Evolutionary conservation across 2,113 vertebrate species (phyloP).

Genomic region (Conger conger): DNA sequence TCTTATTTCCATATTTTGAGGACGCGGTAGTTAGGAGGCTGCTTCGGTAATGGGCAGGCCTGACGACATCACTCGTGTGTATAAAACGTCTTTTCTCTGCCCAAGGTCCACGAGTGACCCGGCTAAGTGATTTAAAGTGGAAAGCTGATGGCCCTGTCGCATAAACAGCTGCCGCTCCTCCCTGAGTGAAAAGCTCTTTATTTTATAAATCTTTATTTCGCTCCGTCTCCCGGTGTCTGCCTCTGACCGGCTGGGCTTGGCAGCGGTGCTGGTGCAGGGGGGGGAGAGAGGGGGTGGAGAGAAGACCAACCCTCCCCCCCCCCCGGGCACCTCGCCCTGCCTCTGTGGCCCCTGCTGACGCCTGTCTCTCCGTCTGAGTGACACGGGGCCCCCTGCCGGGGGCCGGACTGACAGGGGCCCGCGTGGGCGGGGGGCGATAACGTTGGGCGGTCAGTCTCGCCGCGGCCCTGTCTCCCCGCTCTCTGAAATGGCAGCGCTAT

Average conservation of each 20-base stretch:
- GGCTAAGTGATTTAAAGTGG: background rate
- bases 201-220: background rate
- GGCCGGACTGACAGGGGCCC: constrained; percentile 16
- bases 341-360: background rate
- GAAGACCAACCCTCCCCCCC: background rate
- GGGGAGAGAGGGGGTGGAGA: too few relatives aligned
- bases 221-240: background rate
- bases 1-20: too few relatives aligned
- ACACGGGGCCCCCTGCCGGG: background rate
- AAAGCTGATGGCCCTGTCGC: background rate
- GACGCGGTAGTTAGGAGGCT: too few relatives aligned
- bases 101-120: background rate
- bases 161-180: background rate
- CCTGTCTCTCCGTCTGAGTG: background rate
- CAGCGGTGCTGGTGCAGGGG: background rate
- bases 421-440: background rate
- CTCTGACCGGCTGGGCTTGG: background rate
- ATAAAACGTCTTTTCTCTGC: too few relatives aligned
- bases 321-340: background rate
- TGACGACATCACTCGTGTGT: too few relatives aligned
- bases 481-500: constrained; percentile 23
- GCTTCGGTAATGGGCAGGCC: too few relatives aligned
- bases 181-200: background rate
- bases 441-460: background rate
- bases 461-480: background rate